A percentile compares a stretch with the other conserved stretches of the same genome.
phyloP scores from a whole-genome alignment of 2,888 invertebrate genomes.

The Ganaspis brasiliensis region DNA sequence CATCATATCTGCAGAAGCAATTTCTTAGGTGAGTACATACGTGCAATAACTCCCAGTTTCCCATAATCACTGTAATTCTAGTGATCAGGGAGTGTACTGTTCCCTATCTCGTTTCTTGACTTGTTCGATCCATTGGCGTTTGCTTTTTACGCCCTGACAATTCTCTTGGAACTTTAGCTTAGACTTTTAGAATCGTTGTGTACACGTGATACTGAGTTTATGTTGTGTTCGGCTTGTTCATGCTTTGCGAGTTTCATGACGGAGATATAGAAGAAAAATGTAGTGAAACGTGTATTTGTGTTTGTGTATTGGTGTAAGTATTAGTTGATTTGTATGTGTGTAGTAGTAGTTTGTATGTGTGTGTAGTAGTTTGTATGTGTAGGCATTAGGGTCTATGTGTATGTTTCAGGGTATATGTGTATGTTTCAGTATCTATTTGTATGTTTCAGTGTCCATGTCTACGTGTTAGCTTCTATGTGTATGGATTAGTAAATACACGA shows the following conservation, averaged over 20 bases:
- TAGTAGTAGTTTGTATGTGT: no score
- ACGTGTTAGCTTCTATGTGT: no score
- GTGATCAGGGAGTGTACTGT: conserved; percentile 1
- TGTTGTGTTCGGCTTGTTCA: no score
- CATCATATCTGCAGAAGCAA: conserved; percentile 16
- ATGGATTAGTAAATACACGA: no score
- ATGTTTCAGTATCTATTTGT: no score
- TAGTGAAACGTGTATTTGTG: no score
- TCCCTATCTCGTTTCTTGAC: neutral
- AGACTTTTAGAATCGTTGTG: neutral
- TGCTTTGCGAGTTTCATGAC: neutral
- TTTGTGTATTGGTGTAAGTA: no score
- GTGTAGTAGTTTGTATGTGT: no score
- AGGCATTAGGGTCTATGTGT: no score
- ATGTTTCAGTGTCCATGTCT: no score
- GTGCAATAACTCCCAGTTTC: conserved; percentile 29
- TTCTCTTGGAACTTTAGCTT: neutral
- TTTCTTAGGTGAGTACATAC: conserved; percentile 16
- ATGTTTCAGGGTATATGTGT: no score
- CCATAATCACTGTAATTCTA: conserved; percentile 37
- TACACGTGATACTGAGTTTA: conserved; percentile 2
- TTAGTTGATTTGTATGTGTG: no score
- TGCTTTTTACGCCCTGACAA: conserved; percentile 2
- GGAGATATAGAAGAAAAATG: neutral
- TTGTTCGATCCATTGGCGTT: conserved; percentile 11